Conservation (phyloP, 2,888 invertebrate species). For the Hoplodrina ambigua region DNA sequence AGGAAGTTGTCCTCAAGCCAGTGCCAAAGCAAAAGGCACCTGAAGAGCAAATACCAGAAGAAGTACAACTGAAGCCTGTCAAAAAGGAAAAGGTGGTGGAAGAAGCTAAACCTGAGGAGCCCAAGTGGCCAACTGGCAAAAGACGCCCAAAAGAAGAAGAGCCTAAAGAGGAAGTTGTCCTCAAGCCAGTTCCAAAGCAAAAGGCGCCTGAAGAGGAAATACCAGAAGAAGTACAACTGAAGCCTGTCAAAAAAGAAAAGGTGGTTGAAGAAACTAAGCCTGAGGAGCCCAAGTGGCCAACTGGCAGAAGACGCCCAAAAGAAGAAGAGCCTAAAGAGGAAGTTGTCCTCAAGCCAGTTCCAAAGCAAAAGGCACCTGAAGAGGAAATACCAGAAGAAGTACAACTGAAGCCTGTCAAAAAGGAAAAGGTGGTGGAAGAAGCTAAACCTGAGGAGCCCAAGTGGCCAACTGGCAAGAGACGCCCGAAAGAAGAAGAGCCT, state of each 20-base stretch:
- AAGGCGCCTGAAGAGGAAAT: conserved; percentile 6
- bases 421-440: not conserved
- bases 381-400: conserved; percentile 9
- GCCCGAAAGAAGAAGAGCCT: too few relatives aligned
- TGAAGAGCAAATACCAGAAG: conserved; percentile 6
- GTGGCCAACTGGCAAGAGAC: too few relatives aligned
- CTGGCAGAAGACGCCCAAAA: conserved; percentile 7
- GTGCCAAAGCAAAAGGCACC: not conserved
- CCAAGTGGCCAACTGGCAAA: conserved; percentile 6
- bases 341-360: conserved; percentile 9
- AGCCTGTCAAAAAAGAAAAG: conserved; percentile 7
- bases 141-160: conserved; percentile 12
- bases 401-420: conserved; percentile 1
- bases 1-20: conserved; percentile 8
- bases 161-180: conserved; percentile 10
- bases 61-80: not conserved
- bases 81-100: conserved; percentile 4
- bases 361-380: conserved; percentile 6
- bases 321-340: conserved; percentile 16
- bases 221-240: conserved; percentile 1
- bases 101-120: conserved; percentile 8
- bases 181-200: conserved; percentile 7
- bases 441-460: too few relatives aligned
- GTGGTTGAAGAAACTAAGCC: conserved; percentile 1
- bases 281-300: conserved; percentile 11